phyloP scores from a whole-genome alignment of 2,888 invertebrate genomes.

The Sarcophaga rosellei region DNA sequence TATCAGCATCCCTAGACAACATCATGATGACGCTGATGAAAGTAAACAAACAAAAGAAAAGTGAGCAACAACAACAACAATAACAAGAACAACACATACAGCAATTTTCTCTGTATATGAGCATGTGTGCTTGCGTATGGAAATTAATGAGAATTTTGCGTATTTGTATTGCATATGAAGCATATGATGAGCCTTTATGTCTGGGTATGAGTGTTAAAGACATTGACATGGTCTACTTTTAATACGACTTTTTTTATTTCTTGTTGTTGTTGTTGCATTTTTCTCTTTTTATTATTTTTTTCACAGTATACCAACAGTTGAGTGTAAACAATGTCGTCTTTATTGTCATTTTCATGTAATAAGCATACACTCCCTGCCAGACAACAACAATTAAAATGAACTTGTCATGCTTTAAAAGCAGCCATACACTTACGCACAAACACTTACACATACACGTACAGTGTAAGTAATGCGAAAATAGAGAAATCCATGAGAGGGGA shows the following conservation, averaged over 20 bases:
- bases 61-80: background rate
- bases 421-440: no score
- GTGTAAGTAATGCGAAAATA: background rate
- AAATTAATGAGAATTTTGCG: background rate
- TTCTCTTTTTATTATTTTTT: background rate
- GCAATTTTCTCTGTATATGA: background rate
- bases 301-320: background rate
- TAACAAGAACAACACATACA: background rate
- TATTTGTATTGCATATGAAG: background rate
- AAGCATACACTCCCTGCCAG: background rate
- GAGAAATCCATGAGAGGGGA: background rate
- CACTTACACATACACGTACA: background rate
- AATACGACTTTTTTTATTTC: constrained; percentile 4
- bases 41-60: constrained; percentile 16
- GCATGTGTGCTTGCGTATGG: background rate
- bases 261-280: constrained; percentile 10
- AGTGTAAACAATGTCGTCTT: background rate
- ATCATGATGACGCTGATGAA: background rate
- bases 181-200: constrained; percentile 5
- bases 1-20: background rate
- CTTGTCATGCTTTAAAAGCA: constrained; percentile 36
- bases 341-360: background rate
- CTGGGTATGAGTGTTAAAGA: constrained; percentile 39
- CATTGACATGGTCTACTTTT: constrained; percentile 61
- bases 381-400: constrained; percentile 43